Evolutionary conservation across 2,797 vertebrate species (phyloP), one percentile per base, ranked within the genome.

Genomic region (Microtus californicus): DNA sequence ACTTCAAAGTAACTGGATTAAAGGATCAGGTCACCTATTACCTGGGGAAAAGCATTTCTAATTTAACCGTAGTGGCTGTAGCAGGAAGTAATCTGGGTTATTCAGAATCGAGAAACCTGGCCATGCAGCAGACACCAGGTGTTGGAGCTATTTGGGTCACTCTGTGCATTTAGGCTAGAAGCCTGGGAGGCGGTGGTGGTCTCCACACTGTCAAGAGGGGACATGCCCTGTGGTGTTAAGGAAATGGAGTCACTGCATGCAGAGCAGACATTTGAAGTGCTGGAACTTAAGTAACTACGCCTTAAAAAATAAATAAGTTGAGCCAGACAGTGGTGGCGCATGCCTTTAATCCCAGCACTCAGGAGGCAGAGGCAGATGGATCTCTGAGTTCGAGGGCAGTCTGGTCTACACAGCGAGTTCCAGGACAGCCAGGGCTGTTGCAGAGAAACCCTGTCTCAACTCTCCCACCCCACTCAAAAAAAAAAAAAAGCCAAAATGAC

Each of bases 1-100:
- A 95, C 81, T 97, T 97, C 93, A 97, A 97, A 98, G 96, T 97
- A 98, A 95, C 27, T 95, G 89, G 63, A 73, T 21, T 95, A 97
- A 96, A 97, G 92, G 93, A 97, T 96, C 65, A 54, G 37, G 86
- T 97, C 80, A 78, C 94, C 93, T 97, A 83, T 67, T 97, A 96
- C 51, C 95, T 96, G 37, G 63, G 92, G 93, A 95, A 96, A 81
- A 94, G 8, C 23, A 40, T 87, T 97, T 98, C 86, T 74, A 87
- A 86, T 96, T 97, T 95, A 79, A 79, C 34, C 95, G 51, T 14
- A 1, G 23, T 94, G 83, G 43, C 91, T 74, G 95, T 61, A 90
- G 17, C 90, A 86, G 80, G 19, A 98, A 96, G 90, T 93, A 94
- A 54, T 94, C 91, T 92, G 48, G 37, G 74, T 97, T 97, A 89